Conservation (phyloP, 2,888 invertebrate species). For the Mythimna loreyi region DNA sequence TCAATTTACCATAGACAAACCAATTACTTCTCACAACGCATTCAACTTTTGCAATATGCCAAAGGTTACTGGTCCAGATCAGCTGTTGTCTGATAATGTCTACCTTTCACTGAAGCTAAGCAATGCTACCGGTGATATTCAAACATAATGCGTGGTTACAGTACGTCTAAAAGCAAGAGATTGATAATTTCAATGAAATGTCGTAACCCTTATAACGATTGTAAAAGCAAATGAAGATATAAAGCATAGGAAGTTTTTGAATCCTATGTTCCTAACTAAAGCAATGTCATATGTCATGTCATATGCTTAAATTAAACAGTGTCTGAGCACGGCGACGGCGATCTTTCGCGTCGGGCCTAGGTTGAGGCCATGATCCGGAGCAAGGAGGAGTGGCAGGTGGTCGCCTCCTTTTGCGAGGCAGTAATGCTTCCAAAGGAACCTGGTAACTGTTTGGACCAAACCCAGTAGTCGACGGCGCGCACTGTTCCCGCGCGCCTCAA, state of each 20-base stretch:
- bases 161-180: conserved; percentile 5
- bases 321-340: too few relatives aligned
- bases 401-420: too few relatives aligned
- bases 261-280: background rate
- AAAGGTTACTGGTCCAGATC: conserved; percentile 50
- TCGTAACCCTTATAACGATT: background rate
- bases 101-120: conserved; percentile 44
- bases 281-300: too few relatives aligned
- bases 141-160: conserved; percentile 3
- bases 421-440: too few relatives aligned
- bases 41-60: conserved; percentile 31
- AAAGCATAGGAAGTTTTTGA: too few relatives aligned
- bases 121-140: conserved; percentile 26
- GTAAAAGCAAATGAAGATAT: background rate
- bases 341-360: too few relatives aligned
- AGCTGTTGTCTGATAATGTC: conserved; percentile 21
- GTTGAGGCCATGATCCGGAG: too few relatives aligned
- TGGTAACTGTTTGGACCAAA: too few relatives aligned
- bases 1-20: conserved; percentile 8
- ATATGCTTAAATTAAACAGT: too few relatives aligned
- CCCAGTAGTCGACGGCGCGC: too few relatives aligned
- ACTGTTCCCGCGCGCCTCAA: too few relatives aligned
- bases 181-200: conserved; percentile 23
- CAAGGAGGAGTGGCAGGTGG: too few relatives aligned
- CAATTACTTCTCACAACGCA: conserved; percentile 6